Conservation (phyloP, 2,113 vertebrate genomes). For the Columba livia region DNA sequence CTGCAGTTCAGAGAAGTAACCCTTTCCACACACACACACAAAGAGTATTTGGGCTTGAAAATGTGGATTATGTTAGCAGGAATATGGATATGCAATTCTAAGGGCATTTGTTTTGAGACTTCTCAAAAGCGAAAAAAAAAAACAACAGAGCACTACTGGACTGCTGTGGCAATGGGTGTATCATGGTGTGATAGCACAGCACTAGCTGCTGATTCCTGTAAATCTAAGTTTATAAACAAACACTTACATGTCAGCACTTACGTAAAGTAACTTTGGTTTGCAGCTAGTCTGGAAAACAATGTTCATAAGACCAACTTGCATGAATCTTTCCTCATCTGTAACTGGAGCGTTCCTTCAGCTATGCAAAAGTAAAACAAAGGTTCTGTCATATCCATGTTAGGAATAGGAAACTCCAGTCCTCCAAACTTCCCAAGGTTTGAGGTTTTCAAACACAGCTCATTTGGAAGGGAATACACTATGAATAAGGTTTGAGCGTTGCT, state of each 20-base stretch:
- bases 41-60: background rate
- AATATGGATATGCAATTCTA: background rate
- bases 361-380: background rate
- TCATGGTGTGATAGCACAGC: background rate
- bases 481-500: conserved; percentile 9
- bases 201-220: background rate
- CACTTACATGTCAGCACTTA: fast-evolving
- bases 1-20: background rate
- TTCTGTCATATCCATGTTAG: background rate
- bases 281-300: background rate
- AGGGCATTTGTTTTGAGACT: background rate
- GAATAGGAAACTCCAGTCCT: conserved; percentile 25
- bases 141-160: background rate
- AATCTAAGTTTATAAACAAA: background rate
- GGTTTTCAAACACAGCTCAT: conserved; percentile 39
- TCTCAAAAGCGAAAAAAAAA: background rate
- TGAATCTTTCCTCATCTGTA: background rate
- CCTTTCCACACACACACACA: background rate
- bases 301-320: background rate
- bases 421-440: background rate
- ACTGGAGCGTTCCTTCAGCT: background rate
- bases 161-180: background rate
- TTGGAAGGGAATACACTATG: conserved; percentile 22
- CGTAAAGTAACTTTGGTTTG: background rate
- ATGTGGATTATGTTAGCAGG: background rate